Evolutionary conservation across 2,888 invertebrate genomes (phyloP), one percentile per base, ranked within the genome.

Genomic region (Diloba caeruleocephala): DNA sequence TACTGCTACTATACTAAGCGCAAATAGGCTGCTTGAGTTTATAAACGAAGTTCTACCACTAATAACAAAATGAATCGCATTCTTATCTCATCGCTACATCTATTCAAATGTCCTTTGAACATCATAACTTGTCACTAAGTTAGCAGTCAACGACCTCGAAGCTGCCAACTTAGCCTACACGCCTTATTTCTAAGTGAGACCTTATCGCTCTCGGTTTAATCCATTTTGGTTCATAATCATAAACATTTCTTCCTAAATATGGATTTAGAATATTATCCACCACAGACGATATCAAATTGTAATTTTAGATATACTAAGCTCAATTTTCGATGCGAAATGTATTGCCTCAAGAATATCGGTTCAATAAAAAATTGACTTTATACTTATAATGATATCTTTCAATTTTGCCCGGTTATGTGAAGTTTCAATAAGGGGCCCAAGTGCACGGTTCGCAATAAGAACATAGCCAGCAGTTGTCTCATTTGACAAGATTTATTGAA

Each of bases 401-500:
- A 60, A 29, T 67, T 44, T 71, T 28, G 38, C 7, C 14, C 26
- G 28, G 36, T 53, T 12, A 50, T 45, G 45, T 25, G 10, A 26
- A 28, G 25, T 53, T 62, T 60, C 73, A 72, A 69, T 65, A 71
- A 65, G 46, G 23, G 34, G 43, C 37, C 21, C 55, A 53, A 65
- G 48, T 69, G 62, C 59, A 57, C 34, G 42, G 55, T 33, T 45
- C 46, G 68, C 71, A 73, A 55, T 70, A 64, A 57, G 64, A 51
- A 39, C 33, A 53, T 48, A 36, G 49, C 38, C 37, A 60, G 59
- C 63, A 53, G 41, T 70, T 58, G 54, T 64, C 53, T 46, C 51
- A 52, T 50, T 64, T 58, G 61, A 50, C 49, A 64, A 64, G 52
- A 63, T 52, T 64, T 74, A 72, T 67, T 72, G 57, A 59, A 65